phyloP scores from a whole-genome alignment of 2,888 invertebrate species.

The Loripinus fragilis region DNA sequence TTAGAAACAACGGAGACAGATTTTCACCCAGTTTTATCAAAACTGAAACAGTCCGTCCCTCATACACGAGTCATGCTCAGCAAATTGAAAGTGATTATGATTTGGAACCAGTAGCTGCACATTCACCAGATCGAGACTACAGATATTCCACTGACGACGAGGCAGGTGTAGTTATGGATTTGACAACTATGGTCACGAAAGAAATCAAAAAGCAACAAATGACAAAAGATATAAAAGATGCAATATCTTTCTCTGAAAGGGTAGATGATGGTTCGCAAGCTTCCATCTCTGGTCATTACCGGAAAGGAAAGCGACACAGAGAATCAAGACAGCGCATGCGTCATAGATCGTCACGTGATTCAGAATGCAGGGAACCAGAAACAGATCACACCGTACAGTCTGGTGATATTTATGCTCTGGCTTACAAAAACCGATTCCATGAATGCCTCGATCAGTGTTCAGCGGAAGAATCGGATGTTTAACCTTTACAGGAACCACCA shows the following conservation, averaged over 20 bases:
- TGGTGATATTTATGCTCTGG: background rate
- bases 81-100: background rate
- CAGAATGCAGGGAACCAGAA: background rate
- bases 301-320: background rate
- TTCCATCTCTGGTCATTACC: background rate
- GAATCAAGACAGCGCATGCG: background rate
- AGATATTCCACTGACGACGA: background rate
- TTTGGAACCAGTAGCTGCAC: background rate
- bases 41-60: background rate
- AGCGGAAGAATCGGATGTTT: conserved; percentile 11
- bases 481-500: too few species aligned
- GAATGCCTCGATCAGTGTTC: conserved; percentile 7
- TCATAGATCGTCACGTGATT: background rate
- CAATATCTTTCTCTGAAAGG: background rate
- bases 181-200: background rate
- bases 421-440: background rate
- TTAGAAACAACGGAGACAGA: background rate
- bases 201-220: conserved; percentile 2
- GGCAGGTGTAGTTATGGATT: conserved; percentile 1
- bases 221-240: background rate
- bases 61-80: background rate
- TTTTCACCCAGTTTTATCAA: background rate
- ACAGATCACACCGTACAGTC: background rate
- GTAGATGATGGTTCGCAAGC: background rate
- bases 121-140: background rate